phyloP scores from a whole-genome alignment of 2,113 vertebrate genomes.

The Microtus pennsylvanicus region DNA sequence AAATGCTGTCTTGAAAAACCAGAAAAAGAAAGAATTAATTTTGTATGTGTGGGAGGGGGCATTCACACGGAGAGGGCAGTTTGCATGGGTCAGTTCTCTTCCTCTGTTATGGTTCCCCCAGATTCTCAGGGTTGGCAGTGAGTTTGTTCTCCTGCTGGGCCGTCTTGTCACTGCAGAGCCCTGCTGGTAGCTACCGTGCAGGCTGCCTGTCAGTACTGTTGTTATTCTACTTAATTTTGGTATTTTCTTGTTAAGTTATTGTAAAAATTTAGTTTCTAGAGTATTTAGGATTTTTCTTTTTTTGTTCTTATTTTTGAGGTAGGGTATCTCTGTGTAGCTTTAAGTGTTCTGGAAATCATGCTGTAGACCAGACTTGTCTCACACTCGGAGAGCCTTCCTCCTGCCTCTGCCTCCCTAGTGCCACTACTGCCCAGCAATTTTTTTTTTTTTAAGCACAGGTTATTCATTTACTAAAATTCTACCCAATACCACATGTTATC shows the following conservation, averaged over 20 bases:
- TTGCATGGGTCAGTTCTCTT: neutral
- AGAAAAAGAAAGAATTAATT: neutral
- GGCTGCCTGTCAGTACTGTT: neutral
- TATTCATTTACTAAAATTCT: constrained; percentile 27
- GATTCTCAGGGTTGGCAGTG: neutral
- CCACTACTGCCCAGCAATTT: neutral
- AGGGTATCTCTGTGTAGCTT: neutral
- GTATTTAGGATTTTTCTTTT: neutral
- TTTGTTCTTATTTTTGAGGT: neutral
- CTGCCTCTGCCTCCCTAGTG: neutral
- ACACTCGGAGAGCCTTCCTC: neutral
- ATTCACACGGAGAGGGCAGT: neutral
- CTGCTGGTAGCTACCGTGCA: neutral
- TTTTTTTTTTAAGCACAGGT: neutral
- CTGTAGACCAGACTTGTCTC: neutral
- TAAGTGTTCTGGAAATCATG: neutral
- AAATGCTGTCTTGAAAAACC: neutral
- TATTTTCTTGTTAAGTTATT: neutral
- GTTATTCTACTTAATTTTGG: neutral
- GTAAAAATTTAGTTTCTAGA: neutral
- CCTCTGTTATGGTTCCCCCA: too few relatives aligned
- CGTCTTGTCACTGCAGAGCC: neutral
- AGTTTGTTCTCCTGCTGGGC: neutral
- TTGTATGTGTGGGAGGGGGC: neutral
- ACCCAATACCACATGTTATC: neutral